Conservation (phyloP, 2,888 invertebrate genomes). For the Ptychoptera contaminata region DNA sequence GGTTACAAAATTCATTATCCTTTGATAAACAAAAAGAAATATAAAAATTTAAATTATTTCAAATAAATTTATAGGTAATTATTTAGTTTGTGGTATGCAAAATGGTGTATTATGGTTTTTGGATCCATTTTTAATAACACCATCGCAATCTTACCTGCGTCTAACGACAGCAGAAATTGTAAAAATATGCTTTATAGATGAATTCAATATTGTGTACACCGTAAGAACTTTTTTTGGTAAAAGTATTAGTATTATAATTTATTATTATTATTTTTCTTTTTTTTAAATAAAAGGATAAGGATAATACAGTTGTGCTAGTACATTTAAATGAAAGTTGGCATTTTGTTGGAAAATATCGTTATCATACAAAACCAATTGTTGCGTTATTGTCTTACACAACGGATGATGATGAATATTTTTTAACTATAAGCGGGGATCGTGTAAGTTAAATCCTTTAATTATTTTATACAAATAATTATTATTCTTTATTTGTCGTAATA, state of each 20-base stretch:
- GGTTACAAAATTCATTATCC: background rate
- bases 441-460: constrained; percentile 14
- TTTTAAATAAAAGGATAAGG: constrained; percentile 32
- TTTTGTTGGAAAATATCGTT: constrained; percentile 41
- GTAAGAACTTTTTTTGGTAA: constrained; percentile 28
- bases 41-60: background rate
- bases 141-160: constrained; percentile 15
- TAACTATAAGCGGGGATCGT: constrained; percentile 43
- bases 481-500: background rate
- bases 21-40: background rate
- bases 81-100: constrained; percentile 40
- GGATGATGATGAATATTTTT: constrained; percentile 17
- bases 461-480: background rate
- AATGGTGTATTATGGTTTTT: constrained; percentile 43
- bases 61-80: constrained; percentile 27
- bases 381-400: no score
- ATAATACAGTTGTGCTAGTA: constrained; percentile 36
- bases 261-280: background rate
- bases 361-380: constrained; percentile 41
- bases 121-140: constrained; percentile 38
- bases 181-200: constrained; percentile 36
- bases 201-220: constrained; percentile 38
- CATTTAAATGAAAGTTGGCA: constrained; percentile 34
- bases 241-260: background rate
- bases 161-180: constrained; percentile 30